Evolutionary conservation across 2,888 invertebrate genomes (phyloP).

Genomic region (Capitulum mitella): DNA sequence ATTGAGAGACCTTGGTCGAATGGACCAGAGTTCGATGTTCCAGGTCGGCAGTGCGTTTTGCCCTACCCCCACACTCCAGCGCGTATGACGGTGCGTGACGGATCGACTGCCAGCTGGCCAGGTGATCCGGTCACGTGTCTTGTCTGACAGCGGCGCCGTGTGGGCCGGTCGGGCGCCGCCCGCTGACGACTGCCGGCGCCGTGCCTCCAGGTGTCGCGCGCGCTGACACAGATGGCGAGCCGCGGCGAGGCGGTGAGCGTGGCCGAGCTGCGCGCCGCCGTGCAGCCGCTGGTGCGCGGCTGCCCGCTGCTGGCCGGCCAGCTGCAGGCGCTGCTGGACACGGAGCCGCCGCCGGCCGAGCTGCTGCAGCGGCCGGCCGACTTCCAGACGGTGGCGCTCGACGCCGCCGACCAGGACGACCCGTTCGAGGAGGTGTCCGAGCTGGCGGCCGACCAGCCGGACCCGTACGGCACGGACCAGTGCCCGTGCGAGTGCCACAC

Average conservation of each 20-base stretch:
- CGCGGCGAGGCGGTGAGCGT: background rate
- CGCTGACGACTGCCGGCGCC: background rate
- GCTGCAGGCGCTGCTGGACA: no score
- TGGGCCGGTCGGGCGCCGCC: no score
- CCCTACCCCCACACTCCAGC: no score
- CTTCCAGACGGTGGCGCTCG: background rate
- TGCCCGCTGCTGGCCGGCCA: no score
- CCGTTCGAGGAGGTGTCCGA: slow-evolving; percentile 1
- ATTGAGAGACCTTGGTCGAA: no score
- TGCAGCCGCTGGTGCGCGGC: no score
- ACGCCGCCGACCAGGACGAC: background rate
- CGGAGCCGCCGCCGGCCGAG: no score
- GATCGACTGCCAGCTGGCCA: background rate
- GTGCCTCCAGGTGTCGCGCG: background rate
- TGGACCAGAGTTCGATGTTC: no score
- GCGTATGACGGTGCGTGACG: no score
- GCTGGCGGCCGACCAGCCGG: slow-evolving; percentile 37
- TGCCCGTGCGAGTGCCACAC: slow-evolving; percentile 56
- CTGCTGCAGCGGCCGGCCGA: background rate
- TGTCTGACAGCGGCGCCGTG: background rate
- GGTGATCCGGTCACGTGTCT: background rate
- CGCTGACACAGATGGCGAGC: background rate
- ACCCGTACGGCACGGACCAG: slow-evolving; percentile 54
- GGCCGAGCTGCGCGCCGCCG: no score
- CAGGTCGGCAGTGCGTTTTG: no score